Percentiles rank a stretch among this genome's conserved stretches.
Conservation (phyloP, 2,113 vertebrate genomes). For the Dasyprocta punctata region DNA sequence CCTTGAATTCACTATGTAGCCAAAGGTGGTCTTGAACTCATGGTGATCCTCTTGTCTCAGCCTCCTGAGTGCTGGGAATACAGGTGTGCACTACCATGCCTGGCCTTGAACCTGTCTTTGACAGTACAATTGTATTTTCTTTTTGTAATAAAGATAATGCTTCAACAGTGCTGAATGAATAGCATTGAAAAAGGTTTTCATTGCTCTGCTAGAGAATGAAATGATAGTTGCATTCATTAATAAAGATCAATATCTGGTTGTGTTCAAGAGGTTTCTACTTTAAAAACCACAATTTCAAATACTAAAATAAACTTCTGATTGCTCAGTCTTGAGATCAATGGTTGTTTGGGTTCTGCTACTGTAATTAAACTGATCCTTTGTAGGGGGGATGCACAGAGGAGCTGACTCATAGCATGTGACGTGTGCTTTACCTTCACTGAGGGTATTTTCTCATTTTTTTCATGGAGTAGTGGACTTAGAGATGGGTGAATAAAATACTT, state of each 20-base stretch:
- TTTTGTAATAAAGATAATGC: background rate
- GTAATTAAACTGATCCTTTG: background rate
- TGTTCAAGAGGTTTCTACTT: slow-evolving; percentile 34
- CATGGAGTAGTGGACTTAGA: slow-evolving; percentile 5
- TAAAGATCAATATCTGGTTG: slow-evolving; percentile 32
- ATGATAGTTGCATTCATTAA: slow-evolving; percentile 46
- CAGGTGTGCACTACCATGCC: background rate
- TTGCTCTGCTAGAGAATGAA: background rate
- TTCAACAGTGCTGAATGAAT: background rate
- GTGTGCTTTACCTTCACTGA: background rate
- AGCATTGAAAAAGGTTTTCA: background rate
- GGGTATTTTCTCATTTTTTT: slow-evolving; percentile 39
- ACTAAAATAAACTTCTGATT: slow-evolving; percentile 14
- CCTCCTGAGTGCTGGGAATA: background rate
- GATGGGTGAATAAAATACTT: slow-evolving; percentile 12
- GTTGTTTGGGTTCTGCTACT: slow-evolving; percentile 8
- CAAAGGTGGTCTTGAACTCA: background rate
- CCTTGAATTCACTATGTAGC: background rate
- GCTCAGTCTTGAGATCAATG: background rate
- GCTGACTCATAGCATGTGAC: slow-evolving; percentile 5
- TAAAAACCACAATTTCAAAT: slow-evolving; percentile 20
- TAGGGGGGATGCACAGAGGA: background rate
- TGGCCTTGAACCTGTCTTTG: background rate
- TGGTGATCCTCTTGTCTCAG: background rate
- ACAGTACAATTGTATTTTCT: background rate